A percentile compares a stretch with the other conserved stretches of the same genome.
These are phyloP conservation scores for Epirrhoe tristata DNA, from an alignment of 2,888 invertebrate species.

Conservation along the genomic window DNA sequence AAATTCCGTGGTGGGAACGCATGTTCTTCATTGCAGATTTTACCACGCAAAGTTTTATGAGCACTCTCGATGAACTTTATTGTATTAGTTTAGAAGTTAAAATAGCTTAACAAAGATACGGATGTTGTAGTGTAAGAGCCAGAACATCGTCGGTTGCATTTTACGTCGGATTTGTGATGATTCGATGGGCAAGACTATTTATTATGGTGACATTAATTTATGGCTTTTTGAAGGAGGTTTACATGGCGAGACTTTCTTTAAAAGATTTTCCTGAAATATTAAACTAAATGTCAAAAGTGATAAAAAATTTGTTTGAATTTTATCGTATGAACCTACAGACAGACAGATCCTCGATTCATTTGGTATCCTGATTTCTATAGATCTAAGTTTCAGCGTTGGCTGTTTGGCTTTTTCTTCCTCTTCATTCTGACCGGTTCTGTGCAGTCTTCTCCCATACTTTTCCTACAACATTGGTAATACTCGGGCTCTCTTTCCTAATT, in stretches of 20 bases:
- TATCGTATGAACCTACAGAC: no score
- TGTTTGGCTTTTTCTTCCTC: no score
- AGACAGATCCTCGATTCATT: no score
- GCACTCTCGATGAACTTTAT: constrained; percentile 11
- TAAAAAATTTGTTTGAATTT: not conserved
- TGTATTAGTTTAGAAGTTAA: constrained; percentile 8
- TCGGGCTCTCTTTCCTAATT: no score
- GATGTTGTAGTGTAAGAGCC: constrained; percentile 48
- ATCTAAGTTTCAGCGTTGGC: no score
- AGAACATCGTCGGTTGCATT: constrained; percentile 64
- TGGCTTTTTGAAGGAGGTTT: constrained; percentile 47
- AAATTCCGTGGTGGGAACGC: constrained; percentile 13
- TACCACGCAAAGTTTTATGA: constrained; percentile 22
- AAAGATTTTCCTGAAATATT: not conserved
- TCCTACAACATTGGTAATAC: no score
- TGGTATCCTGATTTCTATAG: no score
- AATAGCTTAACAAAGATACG: constrained; percentile 11
- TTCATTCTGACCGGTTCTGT: no score
- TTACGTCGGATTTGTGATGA: constrained; percentile 65
- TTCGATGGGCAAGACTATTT: constrained; percentile 61
- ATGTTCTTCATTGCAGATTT: constrained; percentile 12
- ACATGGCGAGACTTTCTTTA: constrained; percentile 26
- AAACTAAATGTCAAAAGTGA: not conserved
- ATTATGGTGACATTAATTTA: constrained; percentile 61
- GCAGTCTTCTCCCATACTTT: no score